Evolutionary conservation across 2,888 invertebrate species (phyloP).

Genomic region (Scrobipalpa costella): DNA sequence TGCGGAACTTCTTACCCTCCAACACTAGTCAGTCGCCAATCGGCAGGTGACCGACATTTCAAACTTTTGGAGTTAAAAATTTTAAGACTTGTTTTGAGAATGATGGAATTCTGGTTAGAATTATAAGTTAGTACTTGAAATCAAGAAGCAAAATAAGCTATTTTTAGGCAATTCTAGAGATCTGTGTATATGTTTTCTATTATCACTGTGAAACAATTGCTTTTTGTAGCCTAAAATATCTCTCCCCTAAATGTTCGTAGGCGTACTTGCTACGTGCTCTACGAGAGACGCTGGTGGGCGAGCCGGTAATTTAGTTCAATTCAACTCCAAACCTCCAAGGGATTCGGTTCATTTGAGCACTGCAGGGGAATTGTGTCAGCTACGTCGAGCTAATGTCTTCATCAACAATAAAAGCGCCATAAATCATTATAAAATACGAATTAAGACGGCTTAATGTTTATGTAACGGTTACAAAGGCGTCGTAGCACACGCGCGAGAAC

Average conservation of each 20-base stretch:
- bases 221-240: neutral
- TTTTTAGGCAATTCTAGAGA: no score
- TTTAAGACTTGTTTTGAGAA: neutral
- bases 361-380: constrained; percentile 17
- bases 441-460: constrained; percentile 61
- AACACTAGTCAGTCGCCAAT: constrained; percentile 2
- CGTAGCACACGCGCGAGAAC: constrained; percentile 32
- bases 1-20: constrained; percentile 64
- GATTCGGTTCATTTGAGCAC: constrained; percentile 47
- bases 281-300: constrained; percentile 41
- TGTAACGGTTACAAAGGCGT: constrained; percentile 55
- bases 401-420: constrained; percentile 53
- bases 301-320: constrained; percentile 57
- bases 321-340: constrained; percentile 49
- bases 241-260: constrained; percentile 38
- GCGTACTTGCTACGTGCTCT: constrained; percentile 52
- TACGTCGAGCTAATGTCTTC: constrained; percentile 42
- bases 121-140: no score
- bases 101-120: no score
- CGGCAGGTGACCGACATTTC: constrained; percentile 7
- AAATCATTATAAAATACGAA: constrained; percentile 68
- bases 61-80: neutral
- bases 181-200: no score
- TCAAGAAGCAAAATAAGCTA: no score
- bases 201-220: no score